phyloP scores from a whole-genome alignment of 2,888 invertebrate genomes.

The Tethea ocularis region DNA sequence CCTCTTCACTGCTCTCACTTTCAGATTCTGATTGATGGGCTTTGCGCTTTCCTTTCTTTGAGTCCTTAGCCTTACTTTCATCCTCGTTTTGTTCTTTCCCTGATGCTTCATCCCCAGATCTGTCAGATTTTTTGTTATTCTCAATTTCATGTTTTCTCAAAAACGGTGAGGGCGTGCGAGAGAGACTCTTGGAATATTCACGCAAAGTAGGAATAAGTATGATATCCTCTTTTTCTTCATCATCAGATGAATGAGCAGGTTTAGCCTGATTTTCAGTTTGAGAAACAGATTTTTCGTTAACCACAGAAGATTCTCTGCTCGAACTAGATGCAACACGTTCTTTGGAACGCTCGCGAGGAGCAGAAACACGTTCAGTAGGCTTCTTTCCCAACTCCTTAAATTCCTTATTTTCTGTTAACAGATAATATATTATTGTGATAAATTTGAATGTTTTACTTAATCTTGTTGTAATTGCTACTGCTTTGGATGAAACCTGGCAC shows the following conservation, averaged over 20 bases:
- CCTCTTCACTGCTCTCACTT: constrained; percentile 74
- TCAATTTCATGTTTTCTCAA: constrained; percentile 87
- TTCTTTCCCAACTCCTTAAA: constrained; percentile 64
- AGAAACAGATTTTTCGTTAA: constrained; percentile 60
- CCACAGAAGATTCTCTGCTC: constrained; percentile 76
- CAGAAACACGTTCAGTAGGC: constrained; percentile 64
- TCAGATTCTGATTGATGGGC: constrained; percentile 79
- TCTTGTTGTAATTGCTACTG: neutral
- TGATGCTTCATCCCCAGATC: constrained; percentile 72
- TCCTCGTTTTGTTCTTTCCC: constrained; percentile 78
- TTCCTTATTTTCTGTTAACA: constrained; percentile 57
- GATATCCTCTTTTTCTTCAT: constrained; percentile 73
- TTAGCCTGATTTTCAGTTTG: constrained; percentile 58
- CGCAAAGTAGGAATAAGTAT: constrained; percentile 65
- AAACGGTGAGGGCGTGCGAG: constrained; percentile 94
- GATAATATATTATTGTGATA: neutral
- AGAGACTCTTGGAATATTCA: constrained; percentile 89
- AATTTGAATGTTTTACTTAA: too few relatives aligned
- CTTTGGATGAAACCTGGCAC: too few relatives aligned
- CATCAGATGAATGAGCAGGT: constrained; percentile 66
- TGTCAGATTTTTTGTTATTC: constrained; percentile 68
- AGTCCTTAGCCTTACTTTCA: constrained; percentile 51
- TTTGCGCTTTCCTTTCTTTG: constrained; percentile 79
- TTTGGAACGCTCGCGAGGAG: constrained; percentile 60
- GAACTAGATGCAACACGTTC: constrained; percentile 75